Evolutionary conservation across 1,140 invertebrate genomes (phyloP).

Genomic region (Planococcus citri): DNA sequence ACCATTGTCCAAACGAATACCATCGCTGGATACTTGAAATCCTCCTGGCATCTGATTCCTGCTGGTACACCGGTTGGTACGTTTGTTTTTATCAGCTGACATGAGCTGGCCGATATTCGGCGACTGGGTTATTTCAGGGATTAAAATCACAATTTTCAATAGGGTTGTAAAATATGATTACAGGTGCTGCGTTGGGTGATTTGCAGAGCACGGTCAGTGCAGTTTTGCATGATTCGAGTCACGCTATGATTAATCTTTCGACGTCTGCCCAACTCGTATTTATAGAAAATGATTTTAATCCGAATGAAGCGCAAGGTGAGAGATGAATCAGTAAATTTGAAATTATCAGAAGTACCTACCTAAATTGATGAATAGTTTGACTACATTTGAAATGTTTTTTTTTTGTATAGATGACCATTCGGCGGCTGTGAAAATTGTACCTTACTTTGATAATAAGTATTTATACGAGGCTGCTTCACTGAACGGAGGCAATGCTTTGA

Average conservation of each 20-base stretch:
- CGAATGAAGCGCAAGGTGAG: neutral
- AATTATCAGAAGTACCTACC: too few relatives aligned
- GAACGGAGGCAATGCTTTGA: constrained; percentile 77
- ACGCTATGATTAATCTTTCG: constrained; percentile 73
- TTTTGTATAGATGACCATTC: neutral
- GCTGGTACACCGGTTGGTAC: constrained; percentile 53
- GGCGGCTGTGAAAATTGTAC: constrained; percentile 50
- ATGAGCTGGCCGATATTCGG: neutral
- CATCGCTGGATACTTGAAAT: constrained; percentile 48
- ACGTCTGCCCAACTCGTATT: constrained; percentile 76
- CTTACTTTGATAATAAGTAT: constrained; percentile 62
- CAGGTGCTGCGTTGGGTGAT: constrained; percentile 59
- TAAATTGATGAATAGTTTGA: too few relatives aligned
- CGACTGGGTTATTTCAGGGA: neutral
- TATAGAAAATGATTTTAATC: constrained; percentile 18
- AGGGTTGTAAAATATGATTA: neutral
- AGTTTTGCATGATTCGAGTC: constrained; percentile 48
- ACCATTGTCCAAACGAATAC: constrained; percentile 49
- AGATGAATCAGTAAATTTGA: too few relatives aligned
- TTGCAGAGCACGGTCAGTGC: constrained; percentile 71
- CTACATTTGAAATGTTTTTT: neutral
- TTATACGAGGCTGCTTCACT: constrained; percentile 72
- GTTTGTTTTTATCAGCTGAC: neutral
- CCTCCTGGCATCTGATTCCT: constrained; percentile 63
- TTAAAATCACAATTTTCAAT: neutral